Conservation (phyloP, 2,113 vertebrate genomes). For the Actenoides lindsayi region DNA sequence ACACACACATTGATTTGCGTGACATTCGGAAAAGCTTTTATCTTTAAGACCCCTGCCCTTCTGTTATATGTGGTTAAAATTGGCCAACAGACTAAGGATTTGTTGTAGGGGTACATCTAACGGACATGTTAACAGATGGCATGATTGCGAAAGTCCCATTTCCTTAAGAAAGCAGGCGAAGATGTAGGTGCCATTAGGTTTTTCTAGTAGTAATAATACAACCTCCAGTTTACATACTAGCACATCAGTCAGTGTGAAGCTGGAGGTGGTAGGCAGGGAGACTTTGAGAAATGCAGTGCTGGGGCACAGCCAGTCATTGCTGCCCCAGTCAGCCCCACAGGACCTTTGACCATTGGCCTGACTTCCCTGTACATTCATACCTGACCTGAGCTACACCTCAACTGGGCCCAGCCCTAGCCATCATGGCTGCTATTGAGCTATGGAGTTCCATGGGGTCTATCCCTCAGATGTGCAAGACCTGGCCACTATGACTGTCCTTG, state of each 20-base stretch:
- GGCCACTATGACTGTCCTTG: neutral
- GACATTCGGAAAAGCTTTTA: neutral
- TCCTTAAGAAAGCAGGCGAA: neutral
- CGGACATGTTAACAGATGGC: accelerated
- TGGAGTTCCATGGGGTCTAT: neutral
- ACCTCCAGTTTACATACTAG: neutral
- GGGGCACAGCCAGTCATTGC: neutral
- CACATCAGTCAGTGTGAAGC: neutral
- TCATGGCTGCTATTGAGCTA: neutral
- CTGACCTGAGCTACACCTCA: neutral
- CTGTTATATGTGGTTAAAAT: neutral
- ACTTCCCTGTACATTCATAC: neutral
- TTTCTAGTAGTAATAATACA: too few species aligned
- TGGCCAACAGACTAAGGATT: neutral
- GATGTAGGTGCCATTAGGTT: neutral
- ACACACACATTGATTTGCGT: accelerated
- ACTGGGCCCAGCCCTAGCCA: neutral
- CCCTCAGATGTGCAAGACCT: neutral
- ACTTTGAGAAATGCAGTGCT: neutral
- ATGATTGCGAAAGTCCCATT: neutral
- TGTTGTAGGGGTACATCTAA: neutral
- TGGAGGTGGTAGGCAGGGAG: neutral
- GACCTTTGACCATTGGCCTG: neutral
- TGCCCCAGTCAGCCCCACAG: accelerated
- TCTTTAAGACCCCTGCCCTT: neutral